phyloP scores from a whole-genome alignment of 2,888 invertebrate species.

The Uropetala carovei region DNA sequence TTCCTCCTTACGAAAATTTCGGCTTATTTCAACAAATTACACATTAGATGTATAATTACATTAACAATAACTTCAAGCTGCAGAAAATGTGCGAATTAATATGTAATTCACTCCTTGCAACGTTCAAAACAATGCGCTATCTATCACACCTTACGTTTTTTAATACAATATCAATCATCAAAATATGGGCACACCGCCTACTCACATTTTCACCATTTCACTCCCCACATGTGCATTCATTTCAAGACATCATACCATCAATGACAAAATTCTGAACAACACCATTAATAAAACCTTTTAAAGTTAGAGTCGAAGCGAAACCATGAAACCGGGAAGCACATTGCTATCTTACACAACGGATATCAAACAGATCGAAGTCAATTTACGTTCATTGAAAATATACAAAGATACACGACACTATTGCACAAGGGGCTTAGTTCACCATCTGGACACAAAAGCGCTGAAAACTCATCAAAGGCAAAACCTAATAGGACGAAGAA shows the following conservation, averaged over 20 bases:
- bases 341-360: background rate
- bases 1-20: background rate
- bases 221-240: conserved; percentile 46
- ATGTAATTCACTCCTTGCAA: background rate
- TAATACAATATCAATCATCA: background rate
- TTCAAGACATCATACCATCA: conserved; percentile 37
- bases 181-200: conserved; percentile 56
- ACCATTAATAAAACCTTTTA: background rate
- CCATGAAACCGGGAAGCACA: background rate
- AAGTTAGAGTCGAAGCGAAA: background rate
- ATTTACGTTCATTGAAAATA: conserved; percentile 37
- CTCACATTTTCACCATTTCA: conserved; percentile 60
- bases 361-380: conserved; percentile 40
- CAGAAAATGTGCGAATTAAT: background rate
- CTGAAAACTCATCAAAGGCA: too few species aligned
- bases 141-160: background rate
- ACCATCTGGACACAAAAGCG: too few species aligned
- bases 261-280: background rate
- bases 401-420: background rate
- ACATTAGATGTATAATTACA: conserved; percentile 17
- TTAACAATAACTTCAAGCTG: background rate
- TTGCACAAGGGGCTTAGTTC: too few species aligned
- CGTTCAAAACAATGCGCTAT: background rate
- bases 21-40: background rate
- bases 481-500: too few species aligned